phyloP scores from a whole-genome alignment of 2,797 vertebrate species.

The Sylvia borin region DNA sequence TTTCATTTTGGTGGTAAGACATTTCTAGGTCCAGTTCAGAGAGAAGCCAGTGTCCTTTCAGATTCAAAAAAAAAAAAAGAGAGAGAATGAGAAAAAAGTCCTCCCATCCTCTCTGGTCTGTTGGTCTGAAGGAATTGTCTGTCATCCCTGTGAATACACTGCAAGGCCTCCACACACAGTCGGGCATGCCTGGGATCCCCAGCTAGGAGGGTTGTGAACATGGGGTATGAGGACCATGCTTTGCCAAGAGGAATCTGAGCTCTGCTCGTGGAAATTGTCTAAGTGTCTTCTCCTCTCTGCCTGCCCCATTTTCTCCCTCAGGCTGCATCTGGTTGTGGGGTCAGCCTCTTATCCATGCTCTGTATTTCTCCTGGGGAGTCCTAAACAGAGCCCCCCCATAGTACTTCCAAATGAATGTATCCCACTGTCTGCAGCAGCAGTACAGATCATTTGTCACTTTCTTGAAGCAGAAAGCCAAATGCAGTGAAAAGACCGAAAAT shows the following conservation, averaged over 20 bases:
- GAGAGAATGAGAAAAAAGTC: neutral
- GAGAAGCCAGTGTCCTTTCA: slow-evolving; percentile 55
- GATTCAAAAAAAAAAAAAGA: neutral
- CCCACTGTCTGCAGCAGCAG: neutral
- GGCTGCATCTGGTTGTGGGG: neutral
- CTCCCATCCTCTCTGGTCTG: neutral
- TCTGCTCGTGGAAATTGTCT: neutral
- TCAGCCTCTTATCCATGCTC: neutral
- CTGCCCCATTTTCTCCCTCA: neutral
- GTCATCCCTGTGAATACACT: neutral
- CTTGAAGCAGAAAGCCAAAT: neutral
- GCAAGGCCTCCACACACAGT: neutral
- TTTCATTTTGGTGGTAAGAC: slow-evolving; percentile 17
- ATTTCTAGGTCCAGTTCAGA: slow-evolving; percentile 29
- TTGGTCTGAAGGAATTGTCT: neutral
- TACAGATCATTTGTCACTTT: neutral
- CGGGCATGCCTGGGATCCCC: neutral
- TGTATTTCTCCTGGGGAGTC: neutral
- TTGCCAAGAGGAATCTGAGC: neutral
- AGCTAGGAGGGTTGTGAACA: neutral
- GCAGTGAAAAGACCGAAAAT: neutral
- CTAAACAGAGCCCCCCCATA: neutral
- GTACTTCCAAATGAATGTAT: neutral
- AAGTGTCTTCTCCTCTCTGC: neutral
- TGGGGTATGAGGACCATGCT: neutral